Evolutionary conservation across 2,113 vertebrate genomes (phyloP).

Genomic region (Festucalex cinctus): DNA sequence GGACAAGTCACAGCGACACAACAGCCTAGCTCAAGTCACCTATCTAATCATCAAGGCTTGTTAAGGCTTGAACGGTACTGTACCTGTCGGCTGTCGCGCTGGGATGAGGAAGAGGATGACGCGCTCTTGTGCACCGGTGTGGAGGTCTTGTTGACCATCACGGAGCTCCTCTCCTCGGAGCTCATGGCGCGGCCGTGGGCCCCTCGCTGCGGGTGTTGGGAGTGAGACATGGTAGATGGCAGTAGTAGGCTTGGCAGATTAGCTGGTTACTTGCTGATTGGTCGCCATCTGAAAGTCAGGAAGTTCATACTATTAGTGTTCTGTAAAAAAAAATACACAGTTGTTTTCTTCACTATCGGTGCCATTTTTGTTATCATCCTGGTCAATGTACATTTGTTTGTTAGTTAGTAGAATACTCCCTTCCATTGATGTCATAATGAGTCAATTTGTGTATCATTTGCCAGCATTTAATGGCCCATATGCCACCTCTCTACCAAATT

Average conservation of each 20-base stretch:
- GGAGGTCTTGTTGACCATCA: slow-evolving; percentile 82
- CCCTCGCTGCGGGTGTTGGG: slow-evolving; percentile 46
- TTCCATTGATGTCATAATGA: background rate
- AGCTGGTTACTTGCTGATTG: slow-evolving; percentile 32
- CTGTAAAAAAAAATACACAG: background rate
- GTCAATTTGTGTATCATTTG: no score
- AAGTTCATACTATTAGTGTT: slow-evolving; percentile 6
- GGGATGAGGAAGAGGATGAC: slow-evolving; percentile 88
- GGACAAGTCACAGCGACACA: no score
- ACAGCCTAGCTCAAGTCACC: background rate
- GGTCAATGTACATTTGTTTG: background rate
- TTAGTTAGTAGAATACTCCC: background rate
- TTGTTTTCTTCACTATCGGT: background rate
- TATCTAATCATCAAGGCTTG: background rate
- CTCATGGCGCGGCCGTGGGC: slow-evolving; percentile 80
- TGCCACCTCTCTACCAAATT: no score
- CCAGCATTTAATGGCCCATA: no score
- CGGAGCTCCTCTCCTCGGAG: slow-evolving; percentile 86
- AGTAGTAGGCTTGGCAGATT: slow-evolving; percentile 31
- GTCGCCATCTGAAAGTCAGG: slow-evolving; percentile 54
- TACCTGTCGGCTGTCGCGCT: slow-evolving; percentile 94
- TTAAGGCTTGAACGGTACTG: slow-evolving; percentile 27
- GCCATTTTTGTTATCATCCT: background rate
- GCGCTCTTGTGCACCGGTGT: slow-evolving; percentile 93
- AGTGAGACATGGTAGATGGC: slow-evolving; percentile 52